Percentiles rank a stretch among this genome's conserved stretches.
Conservation (phyloP, 2,888 invertebrate genomes). For the Stenotaenia linearis region DNA sequence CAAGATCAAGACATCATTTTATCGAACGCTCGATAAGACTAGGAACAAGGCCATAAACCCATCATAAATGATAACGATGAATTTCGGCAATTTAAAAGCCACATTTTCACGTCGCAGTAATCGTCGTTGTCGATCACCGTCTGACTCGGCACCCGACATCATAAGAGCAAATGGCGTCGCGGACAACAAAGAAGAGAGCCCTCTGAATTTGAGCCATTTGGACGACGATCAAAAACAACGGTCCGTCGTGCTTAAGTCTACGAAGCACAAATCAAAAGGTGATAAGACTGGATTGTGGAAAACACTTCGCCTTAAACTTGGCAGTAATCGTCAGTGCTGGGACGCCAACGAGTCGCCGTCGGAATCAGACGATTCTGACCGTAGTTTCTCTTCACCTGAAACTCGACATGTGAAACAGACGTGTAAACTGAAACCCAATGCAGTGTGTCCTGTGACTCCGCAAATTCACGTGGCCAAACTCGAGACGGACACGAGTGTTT, state of each 20-base stretch:
- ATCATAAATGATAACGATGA: background rate
- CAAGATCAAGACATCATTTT: background rate
- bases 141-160: background rate
- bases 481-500: background rate
- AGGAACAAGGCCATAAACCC: background rate
- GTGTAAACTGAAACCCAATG: background rate
- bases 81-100: constrained; percentile 24
- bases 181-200: background rate
- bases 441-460: background rate
- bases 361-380: constrained; percentile 34
- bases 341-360: constrained; percentile 33
- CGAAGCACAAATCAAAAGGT: constrained; percentile 13
- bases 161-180: constrained; percentile 30
- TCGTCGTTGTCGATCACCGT: background rate
- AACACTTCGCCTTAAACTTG: constrained; percentile 24
- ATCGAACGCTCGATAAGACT: background rate
- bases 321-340: constrained; percentile 6
- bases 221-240: background rate
- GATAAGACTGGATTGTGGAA: constrained; percentile 26
- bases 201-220: background rate
- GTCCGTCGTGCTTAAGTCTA: background rate
- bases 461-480: background rate
- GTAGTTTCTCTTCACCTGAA: background rate
- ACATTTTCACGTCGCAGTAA: background rate
- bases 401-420: background rate